Evolutionary conservation across 2,797 vertebrate genomes (phyloP), one percentile per base, ranked within the genome.

Genomic region (Takifugu rubripes): DNA sequence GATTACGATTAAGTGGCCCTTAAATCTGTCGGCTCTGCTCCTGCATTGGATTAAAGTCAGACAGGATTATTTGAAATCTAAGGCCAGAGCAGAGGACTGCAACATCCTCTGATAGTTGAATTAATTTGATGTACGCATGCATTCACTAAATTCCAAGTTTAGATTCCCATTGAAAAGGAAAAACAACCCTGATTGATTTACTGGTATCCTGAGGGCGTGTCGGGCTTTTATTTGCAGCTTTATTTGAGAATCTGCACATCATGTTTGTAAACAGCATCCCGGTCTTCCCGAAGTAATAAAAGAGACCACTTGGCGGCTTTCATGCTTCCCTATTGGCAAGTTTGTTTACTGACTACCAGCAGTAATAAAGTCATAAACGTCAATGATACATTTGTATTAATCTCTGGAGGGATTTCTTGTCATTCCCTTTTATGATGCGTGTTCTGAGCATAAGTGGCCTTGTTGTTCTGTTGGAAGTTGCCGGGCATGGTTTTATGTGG

Each of bases 41-140:
- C 61, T 48, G 53, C 56, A 26, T 40, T 64, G 66, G 81, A 85
- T 84, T 84, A 73, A 71, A 71, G 55, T 64, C 49, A 59, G 16
- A 12, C 15, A 25, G 44, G 51, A 65, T 74, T 75, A 25, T 61
- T 64, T 54, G 25, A 57, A 15, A 56, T 52, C 17, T 50, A 50
- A 43, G 42, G 26, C 27, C 40, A 48, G 14, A 50, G 46, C 7
- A 36, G 29, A 14, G 15, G 44, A 10, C 9, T 17, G 1, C 8
- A 11, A 9, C n/a, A 10, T 46, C n/a, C 44, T 46, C 5, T 21
- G 7, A 24, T 9, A 25, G 14, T 21, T n/a, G 1, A 51, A 31
- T 25, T 25, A 5, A 2, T 36, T 24, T 33, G 45, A 4, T 52
- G 17, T 14, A 29, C 4, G 36, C 36, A 14, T 40, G 11, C 12